Evolutionary conservation across 2,888 invertebrate genomes (phyloP).

Genomic region (Dione vanillae): DNA sequence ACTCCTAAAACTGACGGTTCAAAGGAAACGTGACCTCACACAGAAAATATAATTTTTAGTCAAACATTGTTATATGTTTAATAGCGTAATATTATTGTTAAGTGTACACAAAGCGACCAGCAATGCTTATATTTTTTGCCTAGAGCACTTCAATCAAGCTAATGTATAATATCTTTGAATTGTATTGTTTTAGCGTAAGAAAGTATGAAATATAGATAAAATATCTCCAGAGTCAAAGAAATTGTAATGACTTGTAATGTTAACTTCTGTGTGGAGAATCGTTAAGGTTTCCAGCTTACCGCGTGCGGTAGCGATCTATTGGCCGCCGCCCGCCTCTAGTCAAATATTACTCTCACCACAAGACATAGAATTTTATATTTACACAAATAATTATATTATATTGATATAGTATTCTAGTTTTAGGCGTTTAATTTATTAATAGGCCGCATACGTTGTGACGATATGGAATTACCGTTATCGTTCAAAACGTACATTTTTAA

Average conservation of each 20-base stretch:
- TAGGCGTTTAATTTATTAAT: constrained; percentile 80
- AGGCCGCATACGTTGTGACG: constrained; percentile 67
- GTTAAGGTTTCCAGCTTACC: constrained; percentile 41
- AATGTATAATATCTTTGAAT: constrained; percentile 3
- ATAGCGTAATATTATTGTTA: constrained; percentile 17
- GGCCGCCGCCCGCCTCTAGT: constrained; percentile 79
- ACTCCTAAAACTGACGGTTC: constrained; percentile 36
- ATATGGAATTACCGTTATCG: constrained; percentile 51
- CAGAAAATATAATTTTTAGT: constrained; percentile 38
- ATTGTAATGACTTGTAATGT: constrained; percentile 25
- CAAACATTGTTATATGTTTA: constrained; percentile 28
- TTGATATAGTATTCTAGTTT: constrained; percentile 84
- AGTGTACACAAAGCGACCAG: constrained; percentile 3
- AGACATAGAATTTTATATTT: constrained; percentile 85
- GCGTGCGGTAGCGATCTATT: constrained; percentile 54
- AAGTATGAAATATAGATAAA: constrained; percentile 13
- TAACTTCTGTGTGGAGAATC: constrained; percentile 47
- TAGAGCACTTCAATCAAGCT: constrained; percentile 18
- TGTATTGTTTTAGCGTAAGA: constrained; percentile 17
- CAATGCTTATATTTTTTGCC: constrained; percentile 9
- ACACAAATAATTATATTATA: constrained; percentile 84
- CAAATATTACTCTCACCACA: constrained; percentile 82
- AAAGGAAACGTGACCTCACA: constrained; percentile 42
- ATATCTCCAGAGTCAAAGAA: constrained; percentile 16
- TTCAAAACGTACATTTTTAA: constrained; percentile 53